Base-by-base conservation (phyloP, 2,113 vertebrate genomes). In the Potamarius usumacintae region DNA sequence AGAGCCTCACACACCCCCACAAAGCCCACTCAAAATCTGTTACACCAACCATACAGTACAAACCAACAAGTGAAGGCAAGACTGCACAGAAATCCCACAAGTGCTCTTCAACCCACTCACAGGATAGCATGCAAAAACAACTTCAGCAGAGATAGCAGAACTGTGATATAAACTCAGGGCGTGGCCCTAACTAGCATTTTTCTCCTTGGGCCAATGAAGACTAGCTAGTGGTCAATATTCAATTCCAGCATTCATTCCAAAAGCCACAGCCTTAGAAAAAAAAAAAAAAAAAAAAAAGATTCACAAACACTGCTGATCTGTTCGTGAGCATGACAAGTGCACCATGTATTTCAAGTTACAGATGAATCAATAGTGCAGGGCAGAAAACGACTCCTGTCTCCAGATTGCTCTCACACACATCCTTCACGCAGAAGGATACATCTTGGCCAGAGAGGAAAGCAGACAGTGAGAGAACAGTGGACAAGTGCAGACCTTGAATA, bases 1-100 rank as follows among this genome's bases (percentile, higher is more conserved):
- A 84, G 65, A 90, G 83, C 63, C 79, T 85, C 82, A 80, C 87
- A 80, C 87, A 76, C 87, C 82, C 87, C 84, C 90, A 83, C 87
- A 87, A 88, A 88, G 74, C 90, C 90, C 85, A 91, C 90, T 84
- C 90, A 91, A 83, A 90, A 84, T 90, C 90, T 90, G 89, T 90
- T 89, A 86, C 72, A 58, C 55, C 71, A 48, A 87, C 89, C 50
- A 86, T 86, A 78, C 62, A 57, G 30, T 85, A 87, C 69, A 65
- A 85, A 80, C 65, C 74, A 72, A 53, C 1, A 25, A 83, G 42
- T n/a, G 42, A 82, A 65, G 30, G 30, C 48, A 83, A 88, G 87
- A 85, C 74, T 55, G 63, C 34, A 83, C 82, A 83, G 50, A 85
- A 81, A 86, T 62, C 78, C 65, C 72, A 72, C 77, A 53, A 77